A percentile compares a stretch with the other conserved stretches of the same genome.
phyloP scores from a whole-genome alignment of 1,140 invertebrate genomes.

The Papilio helenus region DNA sequence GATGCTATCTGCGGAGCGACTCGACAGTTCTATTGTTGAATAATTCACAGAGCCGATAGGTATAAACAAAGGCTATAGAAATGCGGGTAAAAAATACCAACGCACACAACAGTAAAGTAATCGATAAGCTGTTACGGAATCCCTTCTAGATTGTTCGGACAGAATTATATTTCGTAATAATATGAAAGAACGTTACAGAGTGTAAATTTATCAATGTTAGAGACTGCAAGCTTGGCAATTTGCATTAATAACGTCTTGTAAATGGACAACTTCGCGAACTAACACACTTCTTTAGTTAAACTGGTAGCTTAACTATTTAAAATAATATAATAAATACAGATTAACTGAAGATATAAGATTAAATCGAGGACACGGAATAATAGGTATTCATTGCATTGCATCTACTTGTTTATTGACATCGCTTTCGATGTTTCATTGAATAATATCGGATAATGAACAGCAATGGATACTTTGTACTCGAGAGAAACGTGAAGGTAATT shows the following conservation, averaged over 20 bases:
- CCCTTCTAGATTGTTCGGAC: constrained; percentile 13
- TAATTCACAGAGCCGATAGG: constrained; percentile 31
- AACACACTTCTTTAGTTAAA: neutral
- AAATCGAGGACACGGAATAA: neutral
- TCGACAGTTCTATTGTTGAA: constrained; percentile 22
- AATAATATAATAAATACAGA: neutral
- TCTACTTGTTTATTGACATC: neutral
- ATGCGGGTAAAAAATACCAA: constrained; percentile 36
- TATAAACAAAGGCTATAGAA: constrained; percentile 36
- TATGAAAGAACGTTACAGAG: neutral
- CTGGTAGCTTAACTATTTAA: neutral
- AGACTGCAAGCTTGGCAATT: neutral
- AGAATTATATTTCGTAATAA: constrained; percentile 13
- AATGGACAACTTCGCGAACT: neutral
- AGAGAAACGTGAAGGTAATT: neutral
- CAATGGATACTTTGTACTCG: neutral
- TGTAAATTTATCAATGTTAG: neutral
- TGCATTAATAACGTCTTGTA: neutral
- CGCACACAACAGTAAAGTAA: constrained; percentile 24
- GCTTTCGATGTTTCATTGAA: neutral
- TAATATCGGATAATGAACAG: neutral
- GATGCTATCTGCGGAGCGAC: constrained; percentile 21
- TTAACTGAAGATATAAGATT: neutral
- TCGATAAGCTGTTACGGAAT: constrained; percentile 31
- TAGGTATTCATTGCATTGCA: neutral